These are phyloP conservation scores for Mythimna albipuncta DNA, from an alignment of 2,888 invertebrate genomes.

Conservation along the genomic window DNA sequence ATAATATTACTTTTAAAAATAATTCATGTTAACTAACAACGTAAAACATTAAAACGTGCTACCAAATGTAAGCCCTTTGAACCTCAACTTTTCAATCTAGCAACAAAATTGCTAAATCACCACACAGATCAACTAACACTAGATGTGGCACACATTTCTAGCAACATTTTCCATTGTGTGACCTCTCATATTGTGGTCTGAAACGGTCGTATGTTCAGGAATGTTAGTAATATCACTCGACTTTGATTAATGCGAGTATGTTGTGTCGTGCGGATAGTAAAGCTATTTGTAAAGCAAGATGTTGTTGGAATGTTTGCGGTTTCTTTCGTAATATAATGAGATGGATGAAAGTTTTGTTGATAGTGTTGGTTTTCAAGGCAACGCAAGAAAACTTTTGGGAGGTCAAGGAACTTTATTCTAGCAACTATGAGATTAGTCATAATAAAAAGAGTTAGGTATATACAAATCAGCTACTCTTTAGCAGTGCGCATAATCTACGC, in stretches of 20 bases:
- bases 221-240: slow-evolving; percentile 61
- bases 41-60: not conserved
- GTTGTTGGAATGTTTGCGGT: slow-evolving; percentile 21
- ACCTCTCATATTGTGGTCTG: slow-evolving; percentile 35
- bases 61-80: not conserved
- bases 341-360: not conserved
- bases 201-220: slow-evolving; percentile 36
- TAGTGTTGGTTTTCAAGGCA: not conserved
- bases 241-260: slow-evolving; percentile 61
- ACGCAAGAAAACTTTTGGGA: not conserved
- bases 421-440: not conserved
- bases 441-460: no score
- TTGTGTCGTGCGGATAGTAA: slow-evolving; percentile 32
- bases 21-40: no score
- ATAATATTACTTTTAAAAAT: no score
- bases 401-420: not conserved
- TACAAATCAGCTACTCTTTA: no score
- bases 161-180: slow-evolving; percentile 3
- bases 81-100: slow-evolving; percentile 19
- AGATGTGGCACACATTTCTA: not conserved
- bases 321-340: not conserved
- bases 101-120: slow-evolving; percentile 49
- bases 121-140: slow-evolving; percentile 18
- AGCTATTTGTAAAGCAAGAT: slow-evolving; percentile 39
- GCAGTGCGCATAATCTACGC: no score